phyloP scores from a whole-genome alignment of 2,797 vertebrate species.

The Leuciscus waleckii region DNA sequence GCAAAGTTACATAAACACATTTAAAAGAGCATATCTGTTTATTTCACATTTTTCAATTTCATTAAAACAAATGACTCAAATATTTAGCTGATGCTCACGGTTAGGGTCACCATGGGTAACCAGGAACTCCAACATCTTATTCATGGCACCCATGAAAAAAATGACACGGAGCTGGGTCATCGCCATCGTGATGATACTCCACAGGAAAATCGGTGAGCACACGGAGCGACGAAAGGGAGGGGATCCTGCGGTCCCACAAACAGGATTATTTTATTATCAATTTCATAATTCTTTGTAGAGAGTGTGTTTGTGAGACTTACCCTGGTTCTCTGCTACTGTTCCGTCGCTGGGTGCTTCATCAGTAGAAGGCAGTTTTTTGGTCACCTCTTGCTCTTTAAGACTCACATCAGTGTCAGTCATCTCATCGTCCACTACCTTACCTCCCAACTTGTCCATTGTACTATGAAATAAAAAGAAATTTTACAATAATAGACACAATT shows the following conservation, averaged over 20 bases:
- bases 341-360: conserved; percentile 51
- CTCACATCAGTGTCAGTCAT: conserved; percentile 77
- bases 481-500: background rate
- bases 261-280: background rate
- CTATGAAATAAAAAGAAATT: conserved; percentile 65
- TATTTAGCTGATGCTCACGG: conserved; percentile 73
- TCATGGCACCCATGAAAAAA: conserved; percentile 94
- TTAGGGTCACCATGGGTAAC: conserved; percentile 72
- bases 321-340: conserved; percentile 45
- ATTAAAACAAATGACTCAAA: background rate
- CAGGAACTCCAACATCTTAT: conserved; percentile 90
- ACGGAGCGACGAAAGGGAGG: conserved; percentile 83
- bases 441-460: conserved; percentile 79
- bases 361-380: conserved; percentile 66
- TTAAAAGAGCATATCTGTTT: background rate
- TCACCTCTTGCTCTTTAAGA: conserved; percentile 75
- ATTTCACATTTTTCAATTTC: background rate
- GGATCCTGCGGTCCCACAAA: conserved; percentile 63
- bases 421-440: conserved; percentile 78
- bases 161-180: conserved; percentile 91
- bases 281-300: background rate
- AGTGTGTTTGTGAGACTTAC: conserved; percentile 51
- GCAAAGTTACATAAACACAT: background rate
- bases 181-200: conserved; percentile 90
- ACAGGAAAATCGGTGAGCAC: conserved; percentile 89